Percentiles rank a stretch among this genome's conserved stretches.
Conservation (phyloP, 2,113 vertebrate genomes). For the Labrus mixtus region DNA sequence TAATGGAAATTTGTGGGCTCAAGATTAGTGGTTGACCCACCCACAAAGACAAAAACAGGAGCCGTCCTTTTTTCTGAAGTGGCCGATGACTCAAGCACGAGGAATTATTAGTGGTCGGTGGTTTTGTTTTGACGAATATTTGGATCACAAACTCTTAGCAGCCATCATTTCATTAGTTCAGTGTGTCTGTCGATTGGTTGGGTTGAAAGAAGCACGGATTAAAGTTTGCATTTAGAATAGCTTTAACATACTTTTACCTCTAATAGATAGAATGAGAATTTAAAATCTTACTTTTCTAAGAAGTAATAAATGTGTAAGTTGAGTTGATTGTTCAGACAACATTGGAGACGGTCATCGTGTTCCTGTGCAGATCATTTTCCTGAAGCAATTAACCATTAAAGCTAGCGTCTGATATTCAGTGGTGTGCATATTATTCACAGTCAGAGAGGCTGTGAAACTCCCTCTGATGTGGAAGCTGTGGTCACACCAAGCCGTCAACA, state of each 20-base stretch:
- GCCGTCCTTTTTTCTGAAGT: not conserved
- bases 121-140: constrained; percentile 18
- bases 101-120: constrained; percentile 11
- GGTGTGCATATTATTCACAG: constrained; percentile 7
- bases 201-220: not conserved
- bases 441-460: constrained; percentile 69
- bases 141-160: not conserved
- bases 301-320: not conserved
- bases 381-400: not conserved
- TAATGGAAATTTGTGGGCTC: not conserved
- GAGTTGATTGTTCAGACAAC: too few relatives aligned
- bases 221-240: not conserved
- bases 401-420: constrained; percentile 26
- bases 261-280: too few relatives aligned
- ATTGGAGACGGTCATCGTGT: not conserved
- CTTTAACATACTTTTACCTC: too few relatives aligned
- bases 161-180: not conserved
- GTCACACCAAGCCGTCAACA: constrained; percentile 62
- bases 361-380: too few relatives aligned
- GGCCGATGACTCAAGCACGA: not conserved
- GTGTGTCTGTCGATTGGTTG: not conserved
- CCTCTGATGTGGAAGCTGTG: constrained; percentile 79
- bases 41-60: constrained; percentile 8
- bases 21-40: not conserved
- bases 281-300: too few relatives aligned